Percentiles rank a stretch among this genome's conserved stretches.
Evolutionary conservation across 2,888 invertebrate genomes (phyloP).

Genomic region (Anthrax anthrax): DNA sequence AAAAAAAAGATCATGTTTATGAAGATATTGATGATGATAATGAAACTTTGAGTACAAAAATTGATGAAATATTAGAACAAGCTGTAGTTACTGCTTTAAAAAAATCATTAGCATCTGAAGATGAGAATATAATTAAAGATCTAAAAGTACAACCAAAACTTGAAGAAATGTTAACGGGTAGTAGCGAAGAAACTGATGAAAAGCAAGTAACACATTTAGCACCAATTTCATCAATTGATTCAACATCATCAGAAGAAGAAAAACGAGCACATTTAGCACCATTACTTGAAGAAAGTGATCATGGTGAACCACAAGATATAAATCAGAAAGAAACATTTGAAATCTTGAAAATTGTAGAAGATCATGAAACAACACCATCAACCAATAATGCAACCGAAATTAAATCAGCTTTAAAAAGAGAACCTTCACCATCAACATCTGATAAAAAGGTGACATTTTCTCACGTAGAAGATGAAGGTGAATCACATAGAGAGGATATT

Average conservation of each 20-base stretch:
- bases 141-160: conserved; percentile 35
- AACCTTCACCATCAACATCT: conserved; percentile 30
- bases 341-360: conserved; percentile 11
- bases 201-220: conserved; percentile 23
- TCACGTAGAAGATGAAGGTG: conserved; percentile 32
- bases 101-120: conserved; percentile 26
- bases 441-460: conserved; percentile 39
- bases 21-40: conserved; percentile 45
- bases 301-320: conserved; percentile 14
- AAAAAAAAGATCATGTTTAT: conserved; percentile 46
- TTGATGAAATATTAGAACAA: conserved; percentile 21
- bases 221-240: conserved; percentile 33
- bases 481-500: conserved; percentile 30
- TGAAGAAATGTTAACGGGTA: conserved; percentile 34
- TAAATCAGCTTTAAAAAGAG: conserved; percentile 28
- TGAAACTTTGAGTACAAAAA: conserved; percentile 12
- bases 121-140: conserved; percentile 37
- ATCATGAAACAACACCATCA: conserved; percentile 14
- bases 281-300: conserved; percentile 28
- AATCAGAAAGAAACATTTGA: conserved; percentile 8
- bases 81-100: conserved; percentile 26
- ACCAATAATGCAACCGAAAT: conserved; percentile 28
- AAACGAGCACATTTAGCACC: conserved; percentile 22
- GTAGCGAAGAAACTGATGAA: conserved; percentile 28
- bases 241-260: conserved; percentile 33